These are phyloP conservation scores for Phylloscopus trochiloides DNA, from an alignment of 2,113 vertebrate genomes.

Conservation along the genomic window DNA sequence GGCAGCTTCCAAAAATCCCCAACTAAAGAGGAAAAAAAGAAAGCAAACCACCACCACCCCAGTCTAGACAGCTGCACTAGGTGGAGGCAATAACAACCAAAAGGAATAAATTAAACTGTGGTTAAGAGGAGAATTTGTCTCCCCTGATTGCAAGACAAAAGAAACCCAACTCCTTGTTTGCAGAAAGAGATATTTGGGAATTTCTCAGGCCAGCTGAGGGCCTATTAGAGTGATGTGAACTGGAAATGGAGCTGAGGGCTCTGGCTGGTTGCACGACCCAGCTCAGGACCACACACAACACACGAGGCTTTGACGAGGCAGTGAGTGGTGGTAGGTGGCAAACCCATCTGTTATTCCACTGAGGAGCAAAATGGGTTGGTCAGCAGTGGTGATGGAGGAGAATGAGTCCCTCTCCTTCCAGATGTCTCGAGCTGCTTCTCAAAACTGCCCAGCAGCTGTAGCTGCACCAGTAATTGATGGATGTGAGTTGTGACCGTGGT, in stretches of 20 bases:
- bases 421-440: background rate
- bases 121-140: constrained; percentile 61
- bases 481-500: background rate
- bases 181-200: constrained; percentile 33
- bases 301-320: background rate
- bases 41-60: background rate
- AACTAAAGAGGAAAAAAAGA: background rate
- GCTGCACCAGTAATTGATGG: background rate
- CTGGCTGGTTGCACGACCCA: constrained; percentile 23
- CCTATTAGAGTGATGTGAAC: constrained; percentile 47
- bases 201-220: constrained; percentile 21
- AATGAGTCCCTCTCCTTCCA: background rate
- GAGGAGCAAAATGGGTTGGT: background rate
- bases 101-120: constrained; percentile 64
- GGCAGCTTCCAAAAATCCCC: constrained; percentile 32
- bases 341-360: background rate
- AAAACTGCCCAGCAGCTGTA: background rate
- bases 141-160: constrained; percentile 60
- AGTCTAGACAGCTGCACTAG: constrained; percentile 65
- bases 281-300: constrained; percentile 41
- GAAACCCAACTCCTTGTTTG: constrained; percentile 60
- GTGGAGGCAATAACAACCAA: constrained; percentile 56
- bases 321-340: background rate
- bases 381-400: fast-evolving
- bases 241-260: constrained; percentile 49